Evolutionary conservation across 2,888 invertebrate genomes (phyloP).

Genomic region (Cheiracanthium punctorium): DNA sequence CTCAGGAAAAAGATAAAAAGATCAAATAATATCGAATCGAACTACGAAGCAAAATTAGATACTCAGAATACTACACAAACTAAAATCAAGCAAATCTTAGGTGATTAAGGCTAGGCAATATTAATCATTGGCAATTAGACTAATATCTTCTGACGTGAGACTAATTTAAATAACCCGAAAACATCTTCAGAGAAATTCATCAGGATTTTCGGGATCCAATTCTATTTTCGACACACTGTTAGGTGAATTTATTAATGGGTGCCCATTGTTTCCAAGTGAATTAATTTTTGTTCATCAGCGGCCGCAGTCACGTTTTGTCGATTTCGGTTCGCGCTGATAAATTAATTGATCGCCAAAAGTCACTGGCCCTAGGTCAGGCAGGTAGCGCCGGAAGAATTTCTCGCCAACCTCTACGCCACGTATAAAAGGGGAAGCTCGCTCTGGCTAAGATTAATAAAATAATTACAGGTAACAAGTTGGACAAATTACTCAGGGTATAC

Average conservation of each 20-base stretch:
- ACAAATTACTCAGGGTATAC: not conserved
- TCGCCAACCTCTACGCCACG: not conserved
- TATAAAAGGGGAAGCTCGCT: conserved; percentile 1
- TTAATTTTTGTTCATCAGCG: conserved; percentile 19
- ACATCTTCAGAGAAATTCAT: not conserved
- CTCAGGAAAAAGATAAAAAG: too few species aligned
- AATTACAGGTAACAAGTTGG: not conserved
- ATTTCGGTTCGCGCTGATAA: conserved; percentile 55
- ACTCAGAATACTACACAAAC: not conserved
- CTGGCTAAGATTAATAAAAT: not conserved
- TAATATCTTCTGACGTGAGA: not conserved
- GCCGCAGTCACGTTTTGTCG: conserved; percentile 45
- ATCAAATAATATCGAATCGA: too few species aligned
- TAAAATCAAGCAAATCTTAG: not conserved
- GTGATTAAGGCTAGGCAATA: not conserved
- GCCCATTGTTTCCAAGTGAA: not conserved
- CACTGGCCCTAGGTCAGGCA: not conserved
- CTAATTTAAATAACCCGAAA: not conserved
- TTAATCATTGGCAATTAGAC: not conserved
- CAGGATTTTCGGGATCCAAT: conserved; percentile 16
- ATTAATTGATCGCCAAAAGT: conserved; percentile 52
- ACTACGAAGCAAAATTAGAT: too few species aligned
- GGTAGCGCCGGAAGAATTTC: not conserved
- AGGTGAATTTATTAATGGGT: conserved; percentile 35
- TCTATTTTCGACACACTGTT: conserved; percentile 40